Evolutionary conservation across 2,888 invertebrate genomes (phyloP), one percentile per base, ranked within the genome.

Genomic region (Drosophila phalerata): DNA sequence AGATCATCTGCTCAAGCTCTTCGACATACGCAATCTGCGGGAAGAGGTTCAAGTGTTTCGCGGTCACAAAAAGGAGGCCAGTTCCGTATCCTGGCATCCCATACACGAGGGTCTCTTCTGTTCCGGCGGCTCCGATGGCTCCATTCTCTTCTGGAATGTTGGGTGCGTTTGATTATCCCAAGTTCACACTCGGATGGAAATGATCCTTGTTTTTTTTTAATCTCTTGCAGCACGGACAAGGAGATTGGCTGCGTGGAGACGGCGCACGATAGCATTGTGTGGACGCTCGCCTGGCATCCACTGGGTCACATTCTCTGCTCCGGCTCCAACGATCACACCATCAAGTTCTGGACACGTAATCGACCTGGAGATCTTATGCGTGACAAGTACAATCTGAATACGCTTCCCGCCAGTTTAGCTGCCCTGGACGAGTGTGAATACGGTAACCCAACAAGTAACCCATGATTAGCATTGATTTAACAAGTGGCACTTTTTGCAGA

Each of bases 241-340:
- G 99, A 99, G 94, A 97, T 99, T 38, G 99, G 99, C 17, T 96
- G 97, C 17, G 98, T 99, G 90, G 99, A 99, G 93, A 97, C 98
- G 89, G 99, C 99, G 3, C 99, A 99, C 93, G 99, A 99, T 92
- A 98, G 98, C 90, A 98, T 99, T 91, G 98, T 99, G 4, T 99
- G 99, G 99, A 98, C 98, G 13, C 94, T 99, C 91, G 98, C 98
- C 32, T 99, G 99, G 99, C 99, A 99, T 94, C 99, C 99, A 0
- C 93, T 99, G 17, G 99, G 99, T 0, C 99, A 99, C 90, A 99
- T 99, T 86, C 94, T 99, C 34, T 99, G 98, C 90, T 98, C 99
- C 3, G 99, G 99, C 0, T 99, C 99, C n/a, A 99, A 99, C 93
- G 99, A 99, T 93, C 99, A 99, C 90, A 98, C 99, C 28, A 97